phyloP scores from a whole-genome alignment of 2,888 invertebrate species.

The Holacanthella duospinosa region DNA sequence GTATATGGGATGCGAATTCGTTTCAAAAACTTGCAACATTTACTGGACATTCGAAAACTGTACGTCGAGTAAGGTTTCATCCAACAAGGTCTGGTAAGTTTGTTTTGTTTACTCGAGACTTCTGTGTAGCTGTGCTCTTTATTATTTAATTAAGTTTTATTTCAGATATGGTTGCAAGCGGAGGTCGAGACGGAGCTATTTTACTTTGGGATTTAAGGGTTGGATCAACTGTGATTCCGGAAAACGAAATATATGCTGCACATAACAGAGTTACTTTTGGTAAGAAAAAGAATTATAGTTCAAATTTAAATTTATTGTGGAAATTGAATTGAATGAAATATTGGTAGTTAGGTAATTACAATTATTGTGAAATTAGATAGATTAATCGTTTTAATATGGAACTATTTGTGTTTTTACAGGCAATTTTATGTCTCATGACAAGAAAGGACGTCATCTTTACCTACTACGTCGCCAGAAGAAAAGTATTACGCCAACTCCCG shows the following conservation, averaged over 20 bases:
- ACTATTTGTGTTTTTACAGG: too few relatives aligned
- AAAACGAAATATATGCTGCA: slow-evolving; percentile 59
- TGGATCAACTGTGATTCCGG: slow-evolving; percentile 45
- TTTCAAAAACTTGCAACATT: slow-evolving; percentile 47
- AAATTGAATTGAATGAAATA: background rate
- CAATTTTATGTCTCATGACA: too few relatives aligned
- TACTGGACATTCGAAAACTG: slow-evolving; percentile 62
- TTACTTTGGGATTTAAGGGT: slow-evolving; percentile 69
- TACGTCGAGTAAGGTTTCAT: slow-evolving; percentile 68
- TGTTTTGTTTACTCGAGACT: background rate
- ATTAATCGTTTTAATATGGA: too few relatives aligned
- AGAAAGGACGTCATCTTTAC: too few relatives aligned
- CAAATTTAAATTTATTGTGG: background rate
- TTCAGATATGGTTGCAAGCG: slow-evolving; percentile 69
- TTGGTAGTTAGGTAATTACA: slow-evolving; percentile 5
- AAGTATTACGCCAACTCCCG: slow-evolving; percentile 42
- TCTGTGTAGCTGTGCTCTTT: background rate
- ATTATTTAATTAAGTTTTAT: slow-evolving; percentile 2
- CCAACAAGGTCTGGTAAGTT: slow-evolving; percentile 50
- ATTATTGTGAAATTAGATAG: background rate
- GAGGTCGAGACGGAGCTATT: slow-evolving; percentile 76
- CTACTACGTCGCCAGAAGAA: slow-evolving; percentile 23
- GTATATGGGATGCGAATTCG: slow-evolving; percentile 58
- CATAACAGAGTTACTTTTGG: slow-evolving; percentile 45
- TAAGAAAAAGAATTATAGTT: too few relatives aligned